Base-by-base conservation (phyloP, 1,140 invertebrate species). In the Pygmarrhopalites habei region DNA sequence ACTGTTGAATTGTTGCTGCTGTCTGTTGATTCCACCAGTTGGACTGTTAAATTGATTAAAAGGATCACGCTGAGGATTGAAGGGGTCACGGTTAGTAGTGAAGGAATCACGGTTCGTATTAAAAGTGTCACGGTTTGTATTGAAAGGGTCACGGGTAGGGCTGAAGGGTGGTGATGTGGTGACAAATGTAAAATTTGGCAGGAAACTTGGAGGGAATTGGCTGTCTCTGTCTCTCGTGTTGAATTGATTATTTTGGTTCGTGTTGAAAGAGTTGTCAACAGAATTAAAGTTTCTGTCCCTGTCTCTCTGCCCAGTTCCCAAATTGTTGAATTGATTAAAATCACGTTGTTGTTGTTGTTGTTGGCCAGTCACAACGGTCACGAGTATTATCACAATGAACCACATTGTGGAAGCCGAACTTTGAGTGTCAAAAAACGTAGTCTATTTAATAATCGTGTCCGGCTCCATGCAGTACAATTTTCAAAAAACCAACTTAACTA, bases 11-110 rank as follows among this genome's bases (percentile, higher is more conserved):
- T n/a, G 19, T 52, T 17, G 47, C 49, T 25, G 32, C 7, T 53
- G 39, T 51, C 2, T 39, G 19, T 28, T 29, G 15, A 29, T 28
- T 3, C 49, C 59, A 1, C 47, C 30, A 25, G 28, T 53, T n/a
- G 35, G 35, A 43, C 19, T 25, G 5, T n/a, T n/a, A n/a, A n/a
- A n/a, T n/a, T n/a, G n/a, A n/a, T n/a, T n/a, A n/a, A n/a, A n/a
- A n/a, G 46, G 46, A 0, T 43, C 41, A 2, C 21, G 32, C 12
- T 44, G 35, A 2, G 59, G n/a, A 55, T 61, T 61, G 29, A 60
- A 60, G 35, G n/a, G n/a, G n/a, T 60, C 43, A 21, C 29, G 26
- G 19, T 62, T 62, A 15, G 26, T 23, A 62, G 39, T 55, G 23
- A 21, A 52, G 17, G 12, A n/a, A n/a, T n/a, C 14, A 15, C 25